Percentiles rank a stretch among this genome's conserved stretches.
Evolutionary conservation across 2,113 vertebrate genomes (phyloP).

Genomic region (Neogale vison): DNA sequence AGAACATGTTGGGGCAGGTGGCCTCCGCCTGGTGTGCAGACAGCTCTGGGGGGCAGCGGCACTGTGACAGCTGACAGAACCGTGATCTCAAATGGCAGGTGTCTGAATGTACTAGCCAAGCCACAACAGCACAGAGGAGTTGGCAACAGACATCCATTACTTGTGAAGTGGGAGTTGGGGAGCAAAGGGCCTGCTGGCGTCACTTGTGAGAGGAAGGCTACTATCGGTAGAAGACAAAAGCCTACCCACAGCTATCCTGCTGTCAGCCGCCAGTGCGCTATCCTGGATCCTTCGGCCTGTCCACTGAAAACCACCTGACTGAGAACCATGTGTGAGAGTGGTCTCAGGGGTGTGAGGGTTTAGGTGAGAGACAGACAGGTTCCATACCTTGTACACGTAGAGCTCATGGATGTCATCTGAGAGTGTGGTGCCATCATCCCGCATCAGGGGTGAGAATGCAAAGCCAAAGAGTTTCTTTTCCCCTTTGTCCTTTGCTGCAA

Average conservation of each 20-base stretch:
- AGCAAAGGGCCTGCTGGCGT: not conserved
- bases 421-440: conserved; percentile 97
- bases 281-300: not conserved
- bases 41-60: not conserved
- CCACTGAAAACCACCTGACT: not conserved
- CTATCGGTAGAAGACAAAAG: not conserved
- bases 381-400: conserved; percentile 95
- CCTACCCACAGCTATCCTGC: not conserved
- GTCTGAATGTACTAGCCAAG: not conserved
- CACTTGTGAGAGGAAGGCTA: conserved; percentile 9
- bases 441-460: conserved; percentile 96
- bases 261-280: not conserved
- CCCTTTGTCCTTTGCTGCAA: conserved; percentile 96
- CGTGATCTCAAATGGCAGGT: not conserved
- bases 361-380: not conserved
- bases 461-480: conserved; percentile 98
- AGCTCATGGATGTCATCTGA: conserved; percentile 96
- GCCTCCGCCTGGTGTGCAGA: not conserved
- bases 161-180: not conserved
- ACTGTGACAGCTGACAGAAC: not conserved
- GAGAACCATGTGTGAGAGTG: not conserved
- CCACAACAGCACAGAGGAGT: not conserved
- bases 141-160: not conserved
- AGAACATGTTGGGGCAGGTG: not conserved
- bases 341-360: not conserved